Percentiles rank a stretch among this genome's conserved stretches.
Conservation (phyloP, 2,888 invertebrate species). For the Petrolisthes cinctipes region DNA sequence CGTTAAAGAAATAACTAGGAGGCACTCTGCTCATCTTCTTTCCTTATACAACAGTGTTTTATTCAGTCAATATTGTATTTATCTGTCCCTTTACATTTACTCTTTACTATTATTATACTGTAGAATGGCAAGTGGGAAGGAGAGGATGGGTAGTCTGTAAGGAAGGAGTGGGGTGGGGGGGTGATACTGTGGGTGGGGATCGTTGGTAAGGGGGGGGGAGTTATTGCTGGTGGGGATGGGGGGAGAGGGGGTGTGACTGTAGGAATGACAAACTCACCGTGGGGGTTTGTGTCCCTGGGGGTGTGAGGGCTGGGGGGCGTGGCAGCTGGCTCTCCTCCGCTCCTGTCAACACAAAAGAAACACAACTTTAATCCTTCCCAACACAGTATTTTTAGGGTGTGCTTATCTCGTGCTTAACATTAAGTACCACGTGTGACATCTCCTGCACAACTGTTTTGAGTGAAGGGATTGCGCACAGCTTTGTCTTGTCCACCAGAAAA, state of each 20-base stretch:
- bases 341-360: background rate
- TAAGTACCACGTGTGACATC: too few species aligned
- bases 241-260: background rate
- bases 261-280: background rate
- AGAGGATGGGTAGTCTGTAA: background rate
- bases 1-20: too few species aligned
- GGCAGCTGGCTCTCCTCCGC: background rate
- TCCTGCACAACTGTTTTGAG: too few species aligned
- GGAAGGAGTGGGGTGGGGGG: background rate
- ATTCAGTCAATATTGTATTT: too few species aligned
- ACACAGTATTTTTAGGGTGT: background rate
- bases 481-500: too few species aligned
- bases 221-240: background rate
- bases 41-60: too few species aligned
- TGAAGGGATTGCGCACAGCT: too few species aligned
- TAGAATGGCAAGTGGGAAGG: background rate
- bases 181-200: background rate
- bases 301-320: background rate
- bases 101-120: too few species aligned
- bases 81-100: too few species aligned
- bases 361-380: background rate
- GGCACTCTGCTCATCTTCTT: too few species aligned
- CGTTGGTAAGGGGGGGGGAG: background rate
- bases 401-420: too few species aligned
- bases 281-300: background rate